Evolutionary conservation across 2,888 invertebrate genomes (phyloP), one percentile per base, ranked within the genome.

Genomic region (Timema podura): DNA sequence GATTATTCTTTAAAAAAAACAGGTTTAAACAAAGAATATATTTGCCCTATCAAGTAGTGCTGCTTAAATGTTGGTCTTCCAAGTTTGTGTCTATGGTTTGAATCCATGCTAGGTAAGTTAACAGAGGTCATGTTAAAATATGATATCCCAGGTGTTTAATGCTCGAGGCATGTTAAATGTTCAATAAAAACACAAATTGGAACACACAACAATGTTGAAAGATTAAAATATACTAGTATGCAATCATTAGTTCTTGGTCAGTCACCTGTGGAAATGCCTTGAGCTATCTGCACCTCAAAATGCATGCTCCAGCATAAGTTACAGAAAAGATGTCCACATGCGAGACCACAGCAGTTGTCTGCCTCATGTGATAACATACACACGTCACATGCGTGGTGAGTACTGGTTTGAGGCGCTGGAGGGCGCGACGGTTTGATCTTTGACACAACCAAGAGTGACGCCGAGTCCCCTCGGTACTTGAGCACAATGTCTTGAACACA

Each of bases 241-340:
- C 30, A 30, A 30, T 30, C 30, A 15, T 47, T 47, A 46, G n/a
- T 51, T 51, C n/a, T 51, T 51, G 68, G 16, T 59, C 51, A 65
- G 74, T 77, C 77, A 87, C 88, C 84, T 74, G 87, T 87, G n/a
- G 87, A 86, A 70, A 86, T 85, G 82, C 95, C 94, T 84, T 94
- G 93, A 82, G 88, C 89, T 76, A 98, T 94, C 87, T 98, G 97
- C 78, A 95, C 92, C 86, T 97, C 95, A 82, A 98, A 95, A 85
- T 96, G 95, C 85, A 89, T 91, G 73, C 90, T 89, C 99, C 99
- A 99, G 82, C 99, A 99, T 75, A 94, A 93, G 81, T 91, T 91
- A 82, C 99, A 99, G 82, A 97, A 99, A 74, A 88, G 87, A 83
- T 99, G 98, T 44, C 92, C 91, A 83, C 98, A 98, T 15, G 92